Conservation (phyloP, 2,888 invertebrate species). For the Diplolepis rosae region DNA sequence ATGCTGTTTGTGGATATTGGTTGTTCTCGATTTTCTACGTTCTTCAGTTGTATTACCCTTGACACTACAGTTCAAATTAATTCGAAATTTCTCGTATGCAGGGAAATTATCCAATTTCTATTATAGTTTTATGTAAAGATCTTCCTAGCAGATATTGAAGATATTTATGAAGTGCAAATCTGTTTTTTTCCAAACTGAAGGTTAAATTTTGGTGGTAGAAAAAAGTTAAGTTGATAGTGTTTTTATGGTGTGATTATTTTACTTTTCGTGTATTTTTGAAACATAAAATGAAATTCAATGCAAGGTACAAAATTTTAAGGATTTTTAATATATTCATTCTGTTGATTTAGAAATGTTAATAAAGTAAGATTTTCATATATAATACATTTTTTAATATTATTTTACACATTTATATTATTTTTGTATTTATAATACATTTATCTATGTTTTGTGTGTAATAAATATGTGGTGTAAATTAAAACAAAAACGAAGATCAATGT, state of each 20-base stretch:
- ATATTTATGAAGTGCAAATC: too few species aligned
- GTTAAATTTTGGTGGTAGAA: not conserved
- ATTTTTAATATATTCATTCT: not conserved
- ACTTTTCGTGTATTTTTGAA: not conserved
- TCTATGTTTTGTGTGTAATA: not conserved
- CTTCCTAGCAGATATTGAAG: too few species aligned
- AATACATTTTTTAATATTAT: not conserved
- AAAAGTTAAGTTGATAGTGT: not conserved
- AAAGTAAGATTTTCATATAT: not conserved
- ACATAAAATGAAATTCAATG: too few species aligned
- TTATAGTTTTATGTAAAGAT: too few species aligned
- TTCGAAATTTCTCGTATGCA: too few species aligned
- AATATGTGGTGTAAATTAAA: not conserved
- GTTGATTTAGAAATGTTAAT: not conserved
- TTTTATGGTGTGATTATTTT: not conserved
- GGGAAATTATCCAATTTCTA: too few species aligned
- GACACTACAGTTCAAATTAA: too few species aligned
- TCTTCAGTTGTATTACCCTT: not conserved
- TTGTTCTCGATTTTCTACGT: not conserved
- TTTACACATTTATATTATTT: too few species aligned
- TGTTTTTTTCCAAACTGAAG: not conserved
- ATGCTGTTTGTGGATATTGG: not conserved
- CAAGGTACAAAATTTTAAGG: too few species aligned
- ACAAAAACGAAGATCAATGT: not conserved
- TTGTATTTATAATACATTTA: not conserved